These are phyloP conservation scores for Nerophis ophidion DNA, from an alignment of 2,113 vertebrate genomes.

Conservation along the genomic window DNA sequence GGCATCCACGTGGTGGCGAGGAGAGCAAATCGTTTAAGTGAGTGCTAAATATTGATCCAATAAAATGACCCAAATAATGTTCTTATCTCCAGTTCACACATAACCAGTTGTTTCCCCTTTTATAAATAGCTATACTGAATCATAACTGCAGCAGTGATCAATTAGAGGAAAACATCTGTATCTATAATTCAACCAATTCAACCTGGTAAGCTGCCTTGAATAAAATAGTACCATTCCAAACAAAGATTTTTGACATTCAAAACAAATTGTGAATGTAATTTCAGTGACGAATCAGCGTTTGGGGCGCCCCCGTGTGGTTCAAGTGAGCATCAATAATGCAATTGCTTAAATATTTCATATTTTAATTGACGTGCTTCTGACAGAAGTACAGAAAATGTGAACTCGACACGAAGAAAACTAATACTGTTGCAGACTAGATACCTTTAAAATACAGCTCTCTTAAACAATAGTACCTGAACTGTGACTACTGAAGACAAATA, in stretches of 20 bases:
- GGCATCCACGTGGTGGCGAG: conserved; percentile 33
- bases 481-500: background rate
- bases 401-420: too few species aligned
- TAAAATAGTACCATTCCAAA: background rate
- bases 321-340: background rate
- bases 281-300: background rate
- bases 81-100: background rate
- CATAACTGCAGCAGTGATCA: background rate
- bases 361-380: too few species aligned
- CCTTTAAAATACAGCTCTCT: background rate
- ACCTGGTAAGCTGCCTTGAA: background rate
- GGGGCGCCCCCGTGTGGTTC: background rate
- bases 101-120: background rate
- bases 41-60: conserved; percentile 18
- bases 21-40: conserved; percentile 35
- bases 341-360: too few species aligned
- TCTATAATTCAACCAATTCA: background rate
- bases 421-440: background rate
- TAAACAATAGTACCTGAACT: background rate
- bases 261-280: background rate
- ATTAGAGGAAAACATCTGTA: background rate
- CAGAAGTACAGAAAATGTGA: too few species aligned
- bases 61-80: background rate
- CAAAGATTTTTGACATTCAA: background rate
- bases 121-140: background rate